phyloP scores from a whole-genome alignment of 2,113 vertebrate species.

The Festucalex cinctus region DNA sequence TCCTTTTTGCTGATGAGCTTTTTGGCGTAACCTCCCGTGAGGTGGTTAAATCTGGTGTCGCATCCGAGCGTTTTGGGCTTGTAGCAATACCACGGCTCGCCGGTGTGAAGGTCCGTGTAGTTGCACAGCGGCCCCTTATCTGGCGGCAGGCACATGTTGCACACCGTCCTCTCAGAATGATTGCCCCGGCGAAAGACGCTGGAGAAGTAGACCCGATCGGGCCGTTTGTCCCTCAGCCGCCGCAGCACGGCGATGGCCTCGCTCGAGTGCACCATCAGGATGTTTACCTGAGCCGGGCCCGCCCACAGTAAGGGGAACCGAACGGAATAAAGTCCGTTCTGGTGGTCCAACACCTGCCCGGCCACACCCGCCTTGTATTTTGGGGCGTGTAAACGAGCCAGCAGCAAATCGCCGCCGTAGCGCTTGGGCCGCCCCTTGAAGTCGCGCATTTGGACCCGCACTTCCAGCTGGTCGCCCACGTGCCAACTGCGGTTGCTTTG shows the following conservation, averaged over 20 bases:
- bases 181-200: conserved; percentile 85
- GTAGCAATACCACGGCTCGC: conserved; percentile 97
- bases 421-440: conserved; percentile 85
- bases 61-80: conserved; percentile 88
- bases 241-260: conserved; percentile 85
- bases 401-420: conserved; percentile 90
- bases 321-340: conserved; percentile 84
- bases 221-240: conserved; percentile 80
- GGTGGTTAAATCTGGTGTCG: conserved; percentile 85
- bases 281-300: conserved; percentile 79
- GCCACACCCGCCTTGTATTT: conserved; percentile 82
- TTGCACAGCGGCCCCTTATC: conserved; percentile 82
- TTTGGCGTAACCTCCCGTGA: conserved; percentile 86
- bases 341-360: conserved; percentile 82
- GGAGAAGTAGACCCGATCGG: conserved; percentile 89
- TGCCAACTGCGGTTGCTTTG: conserved; percentile 60
- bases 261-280: conserved; percentile 87
- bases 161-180: conserved; percentile 84
- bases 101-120: conserved; percentile 87
- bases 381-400: conserved; percentile 84
- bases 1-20: conserved; percentile 83
- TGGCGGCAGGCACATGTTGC: conserved; percentile 85
- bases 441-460: conserved; percentile 82
- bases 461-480: conserved; percentile 83
- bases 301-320: conserved; percentile 87